Evolutionary conservation across 2,888 invertebrate species (phyloP).

Genomic region (Latrodectus elegans): DNA sequence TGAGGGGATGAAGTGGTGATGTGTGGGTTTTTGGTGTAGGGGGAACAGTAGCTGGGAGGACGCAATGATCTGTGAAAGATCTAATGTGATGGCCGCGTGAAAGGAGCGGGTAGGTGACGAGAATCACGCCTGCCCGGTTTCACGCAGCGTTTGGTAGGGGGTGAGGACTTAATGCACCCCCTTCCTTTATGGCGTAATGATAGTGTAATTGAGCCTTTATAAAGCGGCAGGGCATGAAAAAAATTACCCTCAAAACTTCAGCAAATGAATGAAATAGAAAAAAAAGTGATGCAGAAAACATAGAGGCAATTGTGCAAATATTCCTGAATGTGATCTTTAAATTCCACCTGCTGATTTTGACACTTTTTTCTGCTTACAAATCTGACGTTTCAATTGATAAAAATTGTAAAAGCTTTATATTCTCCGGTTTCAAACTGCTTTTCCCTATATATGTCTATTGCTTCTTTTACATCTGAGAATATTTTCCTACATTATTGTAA

Average conservation of each 20-base stretch:
- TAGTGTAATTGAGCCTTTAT: slow-evolving; percentile 61
- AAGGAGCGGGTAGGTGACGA: slow-evolving; percentile 45
- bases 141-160: slow-evolving; percentile 5
- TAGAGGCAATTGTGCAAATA: slow-evolving; percentile 24
- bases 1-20: slow-evolving; percentile 24
- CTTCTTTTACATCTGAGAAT: too few relatives aligned
- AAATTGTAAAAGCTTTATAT: too few relatives aligned
- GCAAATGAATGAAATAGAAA: neutral
- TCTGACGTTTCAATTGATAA: neutral
- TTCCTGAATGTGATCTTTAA: slow-evolving; percentile 19
- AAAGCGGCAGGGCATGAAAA: neutral
- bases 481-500: too few relatives aligned
- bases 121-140: slow-evolving; percentile 46
- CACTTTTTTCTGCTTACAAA: slow-evolving; percentile 3
- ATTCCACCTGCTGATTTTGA: slow-evolving; percentile 46
- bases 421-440: too few relatives aligned
- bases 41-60: slow-evolving; percentile 20
- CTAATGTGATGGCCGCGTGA: slow-evolving; percentile 54
- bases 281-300: too few relatives aligned
- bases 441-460: too few relatives aligned
- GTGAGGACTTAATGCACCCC: slow-evolving; percentile 9
- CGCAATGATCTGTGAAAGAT: slow-evolving; percentile 63
- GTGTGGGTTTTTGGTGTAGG: slow-evolving; percentile 6
- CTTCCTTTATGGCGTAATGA: slow-evolving; percentile 62
- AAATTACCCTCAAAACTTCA: neutral